Conservation (phyloP, 1,140 invertebrate genomes). For the Centruroides vittatus region DNA sequence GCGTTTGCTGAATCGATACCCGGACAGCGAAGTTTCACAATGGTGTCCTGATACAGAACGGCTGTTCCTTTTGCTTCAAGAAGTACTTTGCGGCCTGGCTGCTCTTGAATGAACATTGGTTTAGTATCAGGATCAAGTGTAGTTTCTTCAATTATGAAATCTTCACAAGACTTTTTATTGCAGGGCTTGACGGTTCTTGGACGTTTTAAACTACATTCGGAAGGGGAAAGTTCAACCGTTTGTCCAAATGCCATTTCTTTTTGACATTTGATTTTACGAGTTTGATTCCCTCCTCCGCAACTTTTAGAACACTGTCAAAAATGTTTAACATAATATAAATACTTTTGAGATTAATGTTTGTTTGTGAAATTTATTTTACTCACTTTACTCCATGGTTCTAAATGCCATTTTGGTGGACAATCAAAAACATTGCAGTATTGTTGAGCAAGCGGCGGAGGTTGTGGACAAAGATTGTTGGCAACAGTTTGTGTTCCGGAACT, state of each 20-base stretch:
- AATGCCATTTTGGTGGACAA: constrained; percentile 74
- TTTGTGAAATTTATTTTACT: neutral
- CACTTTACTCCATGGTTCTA: constrained; percentile 48
- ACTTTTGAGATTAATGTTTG: neutral
- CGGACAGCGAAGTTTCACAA: constrained; percentile 74
- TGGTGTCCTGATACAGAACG: too few species aligned
- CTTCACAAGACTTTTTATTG: constrained; percentile 54
- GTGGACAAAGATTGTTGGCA: constrained; percentile 75
- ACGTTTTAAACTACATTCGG: constrained; percentile 49
- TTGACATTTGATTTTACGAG: constrained; percentile 69
- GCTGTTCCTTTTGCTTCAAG: too few species aligned
- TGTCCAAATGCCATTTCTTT: constrained; percentile 81
- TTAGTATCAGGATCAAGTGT: too few species aligned
- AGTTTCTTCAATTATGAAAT: too few species aligned
- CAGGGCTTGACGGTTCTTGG: constrained; percentile 55
- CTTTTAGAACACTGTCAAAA: constrained; percentile 57
- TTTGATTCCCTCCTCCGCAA: constrained; percentile 80
- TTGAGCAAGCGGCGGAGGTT: constrained; percentile 64
- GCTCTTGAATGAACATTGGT: too few species aligned
- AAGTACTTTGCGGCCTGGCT: too few species aligned
- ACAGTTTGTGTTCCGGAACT: constrained; percentile 72
- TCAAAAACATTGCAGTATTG: constrained; percentile 84
- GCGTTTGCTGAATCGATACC: constrained; percentile 36
- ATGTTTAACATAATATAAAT: constrained; percentile 31
- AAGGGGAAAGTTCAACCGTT: constrained; percentile 52